Conservation (phyloP, 2,888 invertebrate genomes). For the Ceriagrion tenellum region DNA sequence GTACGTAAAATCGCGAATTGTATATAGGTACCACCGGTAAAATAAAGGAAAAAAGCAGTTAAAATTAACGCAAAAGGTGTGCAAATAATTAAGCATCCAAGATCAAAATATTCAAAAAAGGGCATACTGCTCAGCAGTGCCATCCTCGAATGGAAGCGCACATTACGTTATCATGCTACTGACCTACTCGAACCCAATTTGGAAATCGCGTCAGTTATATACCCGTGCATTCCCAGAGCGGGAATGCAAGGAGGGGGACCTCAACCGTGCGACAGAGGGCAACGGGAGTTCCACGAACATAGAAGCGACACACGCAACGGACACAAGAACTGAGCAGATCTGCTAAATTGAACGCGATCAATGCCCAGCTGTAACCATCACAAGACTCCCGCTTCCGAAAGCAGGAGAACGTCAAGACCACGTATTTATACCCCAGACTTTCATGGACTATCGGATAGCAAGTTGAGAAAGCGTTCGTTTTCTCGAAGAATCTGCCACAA, state of each 20-base stretch:
- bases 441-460: not conserved
- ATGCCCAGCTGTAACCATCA: slow-evolving; percentile 65
- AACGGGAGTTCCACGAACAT: slow-evolving; percentile 47
- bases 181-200: slow-evolving; percentile 64
- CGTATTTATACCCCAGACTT: slow-evolving; percentile 22
- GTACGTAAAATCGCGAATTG: no score
- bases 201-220: slow-evolving; percentile 65
- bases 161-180: slow-evolving; percentile 62
- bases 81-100: not conserved
- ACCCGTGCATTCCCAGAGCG: slow-evolving; percentile 62
- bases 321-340: slow-evolving; percentile 60
- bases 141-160: slow-evolving; percentile 24
- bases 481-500: not conserved
- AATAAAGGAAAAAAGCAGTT: no score
- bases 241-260: slow-evolving; percentile 54
- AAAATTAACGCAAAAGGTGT: no score
- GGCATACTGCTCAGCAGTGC: slow-evolving; percentile 62
- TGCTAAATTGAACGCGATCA: slow-evolving; percentile 55
- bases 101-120: slow-evolving; percentile 16
- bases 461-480: not conserved
- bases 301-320: slow-evolving; percentile 57
- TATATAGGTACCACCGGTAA: no score
- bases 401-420: no score
- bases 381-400: slow-evolving; percentile 61
- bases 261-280: slow-evolving; percentile 61